These are phyloP conservation scores for Pelobates fuscus DNA, from an alignment of 2,113 vertebrate species.

Conservation along the genomic window DNA sequence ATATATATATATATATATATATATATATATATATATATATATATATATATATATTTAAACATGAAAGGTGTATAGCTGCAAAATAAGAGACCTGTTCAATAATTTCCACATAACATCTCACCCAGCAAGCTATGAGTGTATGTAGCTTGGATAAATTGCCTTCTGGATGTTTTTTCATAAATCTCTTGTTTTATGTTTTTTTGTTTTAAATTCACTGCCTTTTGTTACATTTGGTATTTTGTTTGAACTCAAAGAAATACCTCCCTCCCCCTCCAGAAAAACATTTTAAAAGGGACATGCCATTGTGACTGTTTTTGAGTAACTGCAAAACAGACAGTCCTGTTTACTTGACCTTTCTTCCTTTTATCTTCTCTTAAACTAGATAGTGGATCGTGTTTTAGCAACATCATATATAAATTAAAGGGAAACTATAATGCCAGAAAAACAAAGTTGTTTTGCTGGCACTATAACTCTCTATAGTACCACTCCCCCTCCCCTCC, in stretches of 20 bases:
- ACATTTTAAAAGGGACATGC: constrained; percentile 1
- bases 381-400: no score
- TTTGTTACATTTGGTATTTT: neutral
- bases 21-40: no score
- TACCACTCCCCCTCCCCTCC: no score
- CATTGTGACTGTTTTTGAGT: constrained; percentile 12
- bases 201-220: constrained; percentile 23
- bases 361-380: neutral
- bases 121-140: neutral
- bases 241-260: constrained; percentile 1
- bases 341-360: constrained; percentile 1
- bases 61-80: neutral
- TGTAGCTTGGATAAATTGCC: neutral
- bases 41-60: no score
- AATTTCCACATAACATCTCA: neutral
- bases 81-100: neutral
- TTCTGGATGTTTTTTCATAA: neutral
- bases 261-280: neutral
- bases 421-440: no score
- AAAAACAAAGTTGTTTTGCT: no score
- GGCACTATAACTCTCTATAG: no score
- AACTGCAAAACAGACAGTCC: neutral
- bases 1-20: no score
- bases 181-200: neutral
- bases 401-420: no score